Conservation (phyloP, 2,113 vertebrate species). For the Neopipo cinnamomea region DNA sequence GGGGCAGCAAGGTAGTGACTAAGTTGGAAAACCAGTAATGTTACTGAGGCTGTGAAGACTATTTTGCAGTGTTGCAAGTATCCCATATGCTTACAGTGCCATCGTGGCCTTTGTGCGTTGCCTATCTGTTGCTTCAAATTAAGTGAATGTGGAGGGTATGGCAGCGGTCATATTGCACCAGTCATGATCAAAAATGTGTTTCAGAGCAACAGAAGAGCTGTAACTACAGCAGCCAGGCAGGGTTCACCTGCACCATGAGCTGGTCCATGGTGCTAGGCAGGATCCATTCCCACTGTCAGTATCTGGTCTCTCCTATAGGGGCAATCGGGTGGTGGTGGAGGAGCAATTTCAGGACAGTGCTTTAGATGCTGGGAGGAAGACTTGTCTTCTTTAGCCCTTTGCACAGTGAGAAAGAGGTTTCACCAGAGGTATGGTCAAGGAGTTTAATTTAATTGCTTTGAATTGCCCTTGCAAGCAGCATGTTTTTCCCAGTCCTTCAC, state of each 20-base stretch:
- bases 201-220: not conserved
- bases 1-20: not conserved
- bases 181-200: not conserved
- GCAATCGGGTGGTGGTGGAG: fast-evolving
- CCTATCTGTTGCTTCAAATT: not conserved
- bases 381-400: not conserved
- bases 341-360: not conserved
- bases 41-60: not conserved
- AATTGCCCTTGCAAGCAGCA: not conserved
- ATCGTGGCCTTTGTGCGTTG: fast-evolving
- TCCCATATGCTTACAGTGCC: not conserved
- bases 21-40: not conserved
- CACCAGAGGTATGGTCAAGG: not conserved
- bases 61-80: not conserved
- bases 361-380: not conserved
- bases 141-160: not conserved
- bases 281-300: not conserved
- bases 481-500: not conserved
- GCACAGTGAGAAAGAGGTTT: not conserved
- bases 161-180: not conserved
- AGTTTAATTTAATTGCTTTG: not conserved
- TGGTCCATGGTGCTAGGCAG: not conserved
- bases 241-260: fast-evolving
- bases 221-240: not conserved
- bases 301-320: not conserved